Percentiles rank a stretch among this genome's conserved stretches.
Conservation (phyloP, 92 coral and sea anemone species). For the Epizoanthus ramosus region DNA sequence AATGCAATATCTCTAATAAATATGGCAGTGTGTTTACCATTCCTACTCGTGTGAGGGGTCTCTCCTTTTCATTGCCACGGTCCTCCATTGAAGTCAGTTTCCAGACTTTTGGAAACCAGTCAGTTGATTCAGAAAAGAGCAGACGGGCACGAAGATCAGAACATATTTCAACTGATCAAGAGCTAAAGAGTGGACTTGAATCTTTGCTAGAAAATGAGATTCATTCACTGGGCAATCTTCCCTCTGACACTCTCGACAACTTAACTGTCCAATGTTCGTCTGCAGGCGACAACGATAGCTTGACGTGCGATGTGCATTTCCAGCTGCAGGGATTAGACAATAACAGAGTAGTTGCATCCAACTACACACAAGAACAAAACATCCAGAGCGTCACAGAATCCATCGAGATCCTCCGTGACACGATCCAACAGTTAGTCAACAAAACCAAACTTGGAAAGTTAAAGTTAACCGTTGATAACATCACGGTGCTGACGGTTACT, state of each 20-base stretch:
- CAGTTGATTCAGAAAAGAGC: too few species aligned
- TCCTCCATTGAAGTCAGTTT: conserved; percentile 42
- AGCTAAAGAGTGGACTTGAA: too few species aligned
- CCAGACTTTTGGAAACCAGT: not conserved
- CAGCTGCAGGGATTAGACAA: conserved; percentile 44
- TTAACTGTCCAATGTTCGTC: conserved; percentile 6
- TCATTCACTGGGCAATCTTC: conserved; percentile 32
- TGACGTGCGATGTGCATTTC: conserved; percentile 53
- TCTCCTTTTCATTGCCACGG: conserved; percentile 50
- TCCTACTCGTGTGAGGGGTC: conserved; percentile 45
- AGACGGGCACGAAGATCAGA: too few species aligned
- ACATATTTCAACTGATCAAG: too few species aligned
- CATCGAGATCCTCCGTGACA: conserved; percentile 33
- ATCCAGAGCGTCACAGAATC: conserved; percentile 58
- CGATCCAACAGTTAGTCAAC: conserved; percentile 49
- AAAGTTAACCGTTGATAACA: conserved; percentile 34
- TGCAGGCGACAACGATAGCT: not conserved
- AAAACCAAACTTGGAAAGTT: conserved; percentile 39
- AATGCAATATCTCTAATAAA: conserved; percentile 56
- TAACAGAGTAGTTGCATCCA: conserved; percentile 30
- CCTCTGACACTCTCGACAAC: conserved; percentile 43
- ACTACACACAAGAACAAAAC: conserved; percentile 42
- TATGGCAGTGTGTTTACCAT: conserved; percentile 59
- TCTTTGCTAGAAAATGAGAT: too few species aligned
- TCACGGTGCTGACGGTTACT: conserved; percentile 32